Conservation (phyloP, 2,888 invertebrate species). For the Germaria angustata region DNA sequence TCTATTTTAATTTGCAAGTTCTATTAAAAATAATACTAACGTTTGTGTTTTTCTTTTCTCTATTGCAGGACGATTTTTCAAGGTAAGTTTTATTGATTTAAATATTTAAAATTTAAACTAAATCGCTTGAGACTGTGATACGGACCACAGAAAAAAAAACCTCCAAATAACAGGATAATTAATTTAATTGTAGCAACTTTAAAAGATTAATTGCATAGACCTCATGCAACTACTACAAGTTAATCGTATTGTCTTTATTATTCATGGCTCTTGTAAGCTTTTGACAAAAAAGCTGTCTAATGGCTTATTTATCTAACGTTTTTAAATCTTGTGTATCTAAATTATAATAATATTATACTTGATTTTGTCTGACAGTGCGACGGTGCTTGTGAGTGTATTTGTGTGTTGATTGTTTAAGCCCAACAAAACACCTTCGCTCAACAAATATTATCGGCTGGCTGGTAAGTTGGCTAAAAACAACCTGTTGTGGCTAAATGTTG, state of each 20-base stretch:
- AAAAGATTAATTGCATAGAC: conserved; percentile 18
- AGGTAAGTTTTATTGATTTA: conserved; percentile 15
- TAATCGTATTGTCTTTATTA: conserved; percentile 2
- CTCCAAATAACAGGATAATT: conserved; percentile 36
- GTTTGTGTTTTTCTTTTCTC: neutral
- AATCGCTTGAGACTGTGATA: neutral
- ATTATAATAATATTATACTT: conserved; percentile 38
- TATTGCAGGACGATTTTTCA: conserved; percentile 18
- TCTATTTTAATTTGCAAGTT: conserved; percentile 22
- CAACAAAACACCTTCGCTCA: conserved; percentile 62
- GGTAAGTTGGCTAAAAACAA: conserved; percentile 43
- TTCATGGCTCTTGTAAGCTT: conserved; percentile 19
- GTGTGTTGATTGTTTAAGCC: neutral
- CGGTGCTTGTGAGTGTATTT: neutral
- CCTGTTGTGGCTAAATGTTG: conserved; percentile 49
- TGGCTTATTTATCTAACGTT: conserved; percentile 60
- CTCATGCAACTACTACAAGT: neutral
- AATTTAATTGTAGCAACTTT: conserved; percentile 51
- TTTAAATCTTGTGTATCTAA: conserved; percentile 48
- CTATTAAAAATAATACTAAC: conserved; percentile 27
- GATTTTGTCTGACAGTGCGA: conserved; percentile 35
- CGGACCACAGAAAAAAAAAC: neutral
- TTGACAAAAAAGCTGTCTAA: conserved; percentile 55
- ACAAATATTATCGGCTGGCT: conserved; percentile 10
- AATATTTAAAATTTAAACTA: conserved; percentile 11